Base-by-base conservation (phyloP, 2,797 vertebrate species). In the Thaleichthys pacificus region DNA sequence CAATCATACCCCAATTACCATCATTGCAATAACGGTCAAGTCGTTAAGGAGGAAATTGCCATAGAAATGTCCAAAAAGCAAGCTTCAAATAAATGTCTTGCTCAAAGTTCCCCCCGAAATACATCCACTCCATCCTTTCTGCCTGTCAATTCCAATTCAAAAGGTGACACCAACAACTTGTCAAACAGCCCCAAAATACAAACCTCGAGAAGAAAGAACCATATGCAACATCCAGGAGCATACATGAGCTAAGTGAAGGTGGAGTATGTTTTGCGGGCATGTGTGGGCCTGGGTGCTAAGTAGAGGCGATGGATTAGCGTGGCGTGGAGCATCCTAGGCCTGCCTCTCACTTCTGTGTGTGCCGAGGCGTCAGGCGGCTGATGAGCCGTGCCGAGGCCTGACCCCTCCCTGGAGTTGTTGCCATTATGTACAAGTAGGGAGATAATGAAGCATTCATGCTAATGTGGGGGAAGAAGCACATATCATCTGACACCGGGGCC, bases 381-480 rank as follows among this genome's bases (percentile, higher is more conserved):
- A 94, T 95, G 94, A 94, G 93, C 89, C 91, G 86, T 92, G 90
- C 81, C 89, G 91, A 82, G 87, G 84, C 90, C 91, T 93, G 92
- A 93, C 93, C 92, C 91, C 91, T 92, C 89, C 62, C 86, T 91
- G 91, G 90, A 90, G 90, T 90, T 88, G 89, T 92, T 93, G 90
- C 91, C 91, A 94, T 94, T 94, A 95, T 91, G 91, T 93, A 94
- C 93, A 92, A 93, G 92, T 89, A 90, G 83, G 84, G 86, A 87
- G 89, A 93, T 95, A 95, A 95, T 94, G 94, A 94, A 92, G 93
- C 91, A 89, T 93, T 91, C 90, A 92, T 93, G 92, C 91, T 93
- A 93, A 93, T 94, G 92, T 89, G 71, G 84, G 69, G 79, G 69
- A 61, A 82, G 56, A 70, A 77, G 86, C 83, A 80, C 88, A 84